Base-by-base conservation (phyloP, 2,797 vertebrate species). In the Cichlasoma orientale region DNA sequence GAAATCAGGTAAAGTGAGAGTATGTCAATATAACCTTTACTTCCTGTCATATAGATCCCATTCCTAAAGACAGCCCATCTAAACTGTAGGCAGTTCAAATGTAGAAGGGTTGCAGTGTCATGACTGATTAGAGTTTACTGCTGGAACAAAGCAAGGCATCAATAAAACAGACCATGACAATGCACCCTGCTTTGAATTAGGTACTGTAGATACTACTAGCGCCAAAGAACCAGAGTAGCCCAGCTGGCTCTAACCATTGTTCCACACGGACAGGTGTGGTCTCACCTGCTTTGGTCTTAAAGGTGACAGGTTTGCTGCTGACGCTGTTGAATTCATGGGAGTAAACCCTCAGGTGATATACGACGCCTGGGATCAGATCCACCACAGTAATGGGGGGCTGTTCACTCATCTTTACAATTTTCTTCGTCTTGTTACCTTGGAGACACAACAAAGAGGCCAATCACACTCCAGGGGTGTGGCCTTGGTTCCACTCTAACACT, bases 261-360 rank as follows among this genome's bases (percentile, higher is more conserved):
- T 86, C 83, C 85, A 74, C 75, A 70, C 53, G 25, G 79, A 81
- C 86, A 86, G 89, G 88, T 91, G 93, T 92, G 74, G 63, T 94
- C 98, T 99, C 98, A 99, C 98, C 98, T 99, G 97, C 88, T 94
- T 96, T 97, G 93, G 97, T 99, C 94, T 98, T 96, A 97, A 99
- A 98, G 95, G 94, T 96, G 96, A 97, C 88, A 89, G 90, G 82
- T 78, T 95, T 89, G 96, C 97, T 98, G 94, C 95, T 97, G 95
- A 99, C 82, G 94, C 92, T 95, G 94, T 95, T 94, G 94, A 96
- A 95, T 91, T 97, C 96, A 90, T 95, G 95, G 94, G 98, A 97
- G 95, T 97, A 99, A 94, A 99, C 97, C 92, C 98, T 96, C 94
- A 99, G 95, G 63, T 95, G 96, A 95, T 99, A 99, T 92, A 92